Base-by-base conservation (phyloP, 1,140 invertebrate genomes). In the Bradysia coprophila region DNA sequence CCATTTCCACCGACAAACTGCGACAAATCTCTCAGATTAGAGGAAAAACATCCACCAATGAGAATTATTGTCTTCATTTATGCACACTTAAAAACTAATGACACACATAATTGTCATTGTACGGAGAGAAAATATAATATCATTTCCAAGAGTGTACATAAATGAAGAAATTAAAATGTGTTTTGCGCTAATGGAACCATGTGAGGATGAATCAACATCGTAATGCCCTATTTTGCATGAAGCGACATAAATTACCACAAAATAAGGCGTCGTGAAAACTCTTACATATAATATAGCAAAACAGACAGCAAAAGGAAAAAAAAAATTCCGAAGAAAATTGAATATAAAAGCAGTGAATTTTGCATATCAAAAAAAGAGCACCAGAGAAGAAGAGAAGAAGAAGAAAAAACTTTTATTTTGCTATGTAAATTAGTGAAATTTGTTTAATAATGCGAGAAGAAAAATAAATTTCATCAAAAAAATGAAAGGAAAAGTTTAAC, bases 221-320 rank as follows among this genome's bases (percentile, higher is more conserved):
- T 59, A 59, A 63, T 64, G 63, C 63, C 66, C 67, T 67, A 69
- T 69, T 69, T 69, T 69, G 67, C 67, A 69, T 68, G 67, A 58
- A 54, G 66, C 66, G 60, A 59, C 57, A 51, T 37, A 51, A 41
- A 36, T 16, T 5, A 6, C 33, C 15, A 16, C 24, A 28, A 28
- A 28, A 28, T 28, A 36, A 36, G 15, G 33, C 33, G 9, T 36
- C 33, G 33, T 36, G 33, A 36, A 36, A 36, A 36, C 33, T 36
- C 33, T 36, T 36, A 36, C 9, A 36, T 15, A 16, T 36, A 36
- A 31, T 9, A 31, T 31, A 8, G 8, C 28, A 8, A 31, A 31
- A 9, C 8, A 31, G n/a, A 31, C n/a, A 31, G n/a, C 28, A 31
- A 31, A n/a, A n/a, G n/a, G n/a, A n/a, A n/a, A n/a, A n/a, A n/a